A percentile compares a stretch with the other conserved stretches of the same genome.
Conservation (phyloP, 2,888 invertebrate species). For the Cosmopolites sordidus region DNA sequence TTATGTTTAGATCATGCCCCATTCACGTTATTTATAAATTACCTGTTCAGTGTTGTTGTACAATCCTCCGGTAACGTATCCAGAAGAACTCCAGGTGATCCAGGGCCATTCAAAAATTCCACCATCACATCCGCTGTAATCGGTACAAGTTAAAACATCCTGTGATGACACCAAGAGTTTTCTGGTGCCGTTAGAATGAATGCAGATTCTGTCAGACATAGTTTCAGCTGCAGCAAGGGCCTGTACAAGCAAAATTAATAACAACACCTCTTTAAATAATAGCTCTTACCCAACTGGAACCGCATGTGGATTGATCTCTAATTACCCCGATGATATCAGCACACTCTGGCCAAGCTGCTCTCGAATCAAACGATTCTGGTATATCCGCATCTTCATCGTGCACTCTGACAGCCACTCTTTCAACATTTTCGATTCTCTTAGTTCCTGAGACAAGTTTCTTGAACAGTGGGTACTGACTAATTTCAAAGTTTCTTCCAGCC, state of each 20-base stretch:
- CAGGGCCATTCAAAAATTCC: slow-evolving; percentile 76
- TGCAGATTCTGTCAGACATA: slow-evolving; percentile 53
- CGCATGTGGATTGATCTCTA: slow-evolving; percentile 80
- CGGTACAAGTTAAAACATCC: slow-evolving; percentile 15
- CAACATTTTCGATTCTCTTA: slow-evolving; percentile 1
- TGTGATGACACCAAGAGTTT: slow-evolving; percentile 19
- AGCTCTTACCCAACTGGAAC: slow-evolving; percentile 71
- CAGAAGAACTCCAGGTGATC: slow-evolving; percentile 72
- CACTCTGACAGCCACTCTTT: not conserved
- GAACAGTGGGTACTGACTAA: slow-evolving; percentile 45
- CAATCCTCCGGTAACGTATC: slow-evolving; percentile 81
- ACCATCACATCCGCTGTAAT: slow-evolving; percentile 56
- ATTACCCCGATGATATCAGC: slow-evolving; percentile 69
- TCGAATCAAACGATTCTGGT: slow-evolving; percentile 73
- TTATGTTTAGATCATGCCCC: too few species aligned
- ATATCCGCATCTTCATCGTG: slow-evolving; percentile 38
- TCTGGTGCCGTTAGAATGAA: slow-evolving; percentile 16
- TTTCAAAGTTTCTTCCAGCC: slow-evolving; percentile 73
- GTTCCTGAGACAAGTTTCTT: slow-evolving; percentile 17
- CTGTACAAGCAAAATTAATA: too few species aligned
- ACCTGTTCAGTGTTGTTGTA: slow-evolving; percentile 45
- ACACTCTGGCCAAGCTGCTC: slow-evolving; percentile 73
- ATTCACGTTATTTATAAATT: not conserved
- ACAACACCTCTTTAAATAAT: too few species aligned
- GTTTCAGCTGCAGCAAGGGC: slow-evolving; percentile 84